Percentiles rank a stretch among this genome's conserved stretches.
phyloP scores from a whole-genome alignment of 2,113 vertebrate genomes.

The Copsychus sechellarum region DNA sequence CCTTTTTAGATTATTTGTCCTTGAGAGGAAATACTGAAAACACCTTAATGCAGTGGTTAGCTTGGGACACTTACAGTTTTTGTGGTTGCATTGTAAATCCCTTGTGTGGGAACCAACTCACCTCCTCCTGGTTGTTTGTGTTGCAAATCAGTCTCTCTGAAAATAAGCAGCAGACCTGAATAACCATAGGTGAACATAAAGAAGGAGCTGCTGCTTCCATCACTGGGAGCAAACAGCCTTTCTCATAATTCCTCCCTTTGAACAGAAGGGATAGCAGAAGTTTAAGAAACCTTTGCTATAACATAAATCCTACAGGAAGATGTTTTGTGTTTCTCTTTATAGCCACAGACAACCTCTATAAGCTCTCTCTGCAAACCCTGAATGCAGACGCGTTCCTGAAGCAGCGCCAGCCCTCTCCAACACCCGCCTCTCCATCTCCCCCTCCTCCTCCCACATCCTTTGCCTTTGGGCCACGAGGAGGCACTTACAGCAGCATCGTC shows the following conservation, averaged over 20 bases:
- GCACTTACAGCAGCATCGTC: conserved; percentile 91
- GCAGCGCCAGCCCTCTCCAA: conserved; percentile 82
- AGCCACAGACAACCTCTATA: conserved; percentile 94
- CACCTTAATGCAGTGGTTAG: not conserved
- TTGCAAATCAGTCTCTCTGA: not conserved
- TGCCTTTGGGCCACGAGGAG: conserved; percentile 73
- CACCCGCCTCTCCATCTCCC: conserved; percentile 83
- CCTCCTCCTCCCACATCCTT: conserved; percentile 79
- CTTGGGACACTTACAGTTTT: not conserved
- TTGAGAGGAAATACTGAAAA: not conserved
- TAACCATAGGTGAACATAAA: not conserved
- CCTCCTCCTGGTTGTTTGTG: not conserved
- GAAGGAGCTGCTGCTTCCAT: not conserved
- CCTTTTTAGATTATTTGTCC: not conserved
- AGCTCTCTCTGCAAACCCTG: conserved; percentile 94
- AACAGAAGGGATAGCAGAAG: not conserved
- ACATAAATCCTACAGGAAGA: not conserved
- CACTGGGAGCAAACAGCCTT: not conserved
- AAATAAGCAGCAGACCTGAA: not conserved
- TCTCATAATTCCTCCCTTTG: not conserved
- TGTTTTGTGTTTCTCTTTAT: conserved; percentile 40
- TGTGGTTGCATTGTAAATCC: not conserved
- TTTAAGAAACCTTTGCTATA: not conserved
- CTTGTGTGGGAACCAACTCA: not conserved
- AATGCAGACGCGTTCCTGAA: conserved; percentile 95